Evolutionary conservation across 2,113 vertebrate species (phyloP).

Genomic region (Saimiri boliviensis): DNA sequence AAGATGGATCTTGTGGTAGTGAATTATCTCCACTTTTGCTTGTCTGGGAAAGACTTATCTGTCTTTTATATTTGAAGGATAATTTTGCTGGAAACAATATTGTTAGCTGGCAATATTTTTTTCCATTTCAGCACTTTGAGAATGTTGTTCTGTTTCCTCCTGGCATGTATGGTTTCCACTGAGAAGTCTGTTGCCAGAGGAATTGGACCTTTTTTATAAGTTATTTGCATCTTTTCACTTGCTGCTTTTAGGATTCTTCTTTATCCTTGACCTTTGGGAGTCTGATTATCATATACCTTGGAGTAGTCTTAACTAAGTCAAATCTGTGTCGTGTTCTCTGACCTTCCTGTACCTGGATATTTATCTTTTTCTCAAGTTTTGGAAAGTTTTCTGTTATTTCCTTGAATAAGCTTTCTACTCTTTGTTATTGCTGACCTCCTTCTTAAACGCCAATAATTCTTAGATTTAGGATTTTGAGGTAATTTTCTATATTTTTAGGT

Average conservation of each 20-base stretch:
- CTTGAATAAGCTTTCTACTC: neutral
- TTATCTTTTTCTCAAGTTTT: neutral
- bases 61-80: neutral
- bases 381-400: neutral
- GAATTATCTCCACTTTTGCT: neutral
- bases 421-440: neutral
- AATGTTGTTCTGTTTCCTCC: neutral
- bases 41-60: neutral
- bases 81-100: neutral
- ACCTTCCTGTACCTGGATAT: neutral
- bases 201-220: neutral
- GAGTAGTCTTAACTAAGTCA: neutral
- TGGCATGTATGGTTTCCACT: neutral
- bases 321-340: neutral
- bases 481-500: neutral
- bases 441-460: neutral
- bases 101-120: neutral
- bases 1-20: neutral
- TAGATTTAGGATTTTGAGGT: neutral
- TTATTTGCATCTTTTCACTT: neutral
- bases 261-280: neutral
- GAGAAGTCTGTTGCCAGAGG: neutral
- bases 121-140: neutral
- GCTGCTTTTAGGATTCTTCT: neutral
- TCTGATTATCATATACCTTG: neutral